Conservation (phyloP, 2,113 vertebrate species). For the Pedionomus torquatus region DNA sequence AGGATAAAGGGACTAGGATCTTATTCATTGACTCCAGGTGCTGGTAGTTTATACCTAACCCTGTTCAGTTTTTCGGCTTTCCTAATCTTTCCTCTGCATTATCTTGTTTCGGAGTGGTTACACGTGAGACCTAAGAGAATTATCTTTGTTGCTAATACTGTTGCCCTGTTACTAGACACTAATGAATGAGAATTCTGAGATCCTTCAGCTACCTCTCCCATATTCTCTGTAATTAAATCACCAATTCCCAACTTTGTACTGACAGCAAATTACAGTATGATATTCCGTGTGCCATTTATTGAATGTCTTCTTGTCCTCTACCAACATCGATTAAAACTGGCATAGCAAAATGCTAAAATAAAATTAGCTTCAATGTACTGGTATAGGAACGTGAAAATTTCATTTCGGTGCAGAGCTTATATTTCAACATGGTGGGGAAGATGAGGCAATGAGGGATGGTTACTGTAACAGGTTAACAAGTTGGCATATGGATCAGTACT, state of each 20-base stretch:
- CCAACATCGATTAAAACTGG: neutral
- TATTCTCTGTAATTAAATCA: neutral
- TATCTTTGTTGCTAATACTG: neutral
- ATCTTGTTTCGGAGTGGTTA: neutral
- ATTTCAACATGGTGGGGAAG: neutral
- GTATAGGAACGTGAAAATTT: neutral
- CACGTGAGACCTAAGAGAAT: neutral
- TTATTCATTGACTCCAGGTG: neutral
- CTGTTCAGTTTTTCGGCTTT: neutral
- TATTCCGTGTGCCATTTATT: neutral
- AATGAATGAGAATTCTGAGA: neutral
- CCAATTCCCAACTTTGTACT: neutral
- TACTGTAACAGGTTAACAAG: neutral
- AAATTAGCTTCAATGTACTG: neutral
- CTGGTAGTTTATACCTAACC: neutral
- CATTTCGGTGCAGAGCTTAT: neutral
- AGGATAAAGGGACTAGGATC: neutral
- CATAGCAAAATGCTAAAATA: neutral
- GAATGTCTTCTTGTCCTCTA: neutral
- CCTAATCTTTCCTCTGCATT: neutral
- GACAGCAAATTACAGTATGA: neutral
- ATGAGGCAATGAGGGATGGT: neutral
- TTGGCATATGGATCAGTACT: neutral
- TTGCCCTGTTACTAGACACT: neutral
- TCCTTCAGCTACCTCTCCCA: neutral